Evolutionary conservation across 2,888 invertebrate genomes (phyloP), one percentile per base, ranked within the genome.

Genomic region (Phortica magna): DNA sequence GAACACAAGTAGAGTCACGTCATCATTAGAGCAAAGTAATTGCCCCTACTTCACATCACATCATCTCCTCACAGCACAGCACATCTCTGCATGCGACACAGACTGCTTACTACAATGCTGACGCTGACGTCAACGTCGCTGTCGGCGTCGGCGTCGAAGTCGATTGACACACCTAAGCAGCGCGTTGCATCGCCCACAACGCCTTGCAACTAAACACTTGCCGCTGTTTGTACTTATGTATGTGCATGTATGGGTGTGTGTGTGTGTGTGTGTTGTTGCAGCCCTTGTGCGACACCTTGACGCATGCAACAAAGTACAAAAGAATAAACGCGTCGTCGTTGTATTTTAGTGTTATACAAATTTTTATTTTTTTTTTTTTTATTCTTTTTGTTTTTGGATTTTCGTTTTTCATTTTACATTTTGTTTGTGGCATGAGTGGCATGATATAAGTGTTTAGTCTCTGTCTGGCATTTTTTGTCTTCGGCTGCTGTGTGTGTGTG

Each of bases 381-480:
- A 55, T 71, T 53, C 53, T 39, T 55, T 71, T 48, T 10, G 48
- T 14, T 12, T 70, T 42, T 70, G 4, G 41, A n/a, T 31, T 31
- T 14, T 31, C 5, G 39, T 31, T 31, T n/a, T n/a, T n/a, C n/a
- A n/a, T n/a, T n/a, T n/a, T n/a, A n/a, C 57, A 43, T 10, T 43
- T 43, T 43, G 43, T 43, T n/a, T 59, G 59, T 59, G 71, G 71
- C 55, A 31, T 41, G 19, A 14, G 14, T 7, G 6, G 71, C 14
- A 17, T 57, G 7, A 59, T 73, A 12, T 59, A 73, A 73, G 72
- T 73, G 72, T 73, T 73, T 73, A 73, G 72, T 73, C 72, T 73
- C 39, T 17, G 57, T 71, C 64, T 76, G 59, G 74, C 61, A 14
- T 48, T 48, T 48, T 59, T 59, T 59, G 55, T n/a, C 55, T 31